Base-by-base conservation (phyloP, 1,140 invertebrate species). In the Pseudomyrmex sp. region DNA sequence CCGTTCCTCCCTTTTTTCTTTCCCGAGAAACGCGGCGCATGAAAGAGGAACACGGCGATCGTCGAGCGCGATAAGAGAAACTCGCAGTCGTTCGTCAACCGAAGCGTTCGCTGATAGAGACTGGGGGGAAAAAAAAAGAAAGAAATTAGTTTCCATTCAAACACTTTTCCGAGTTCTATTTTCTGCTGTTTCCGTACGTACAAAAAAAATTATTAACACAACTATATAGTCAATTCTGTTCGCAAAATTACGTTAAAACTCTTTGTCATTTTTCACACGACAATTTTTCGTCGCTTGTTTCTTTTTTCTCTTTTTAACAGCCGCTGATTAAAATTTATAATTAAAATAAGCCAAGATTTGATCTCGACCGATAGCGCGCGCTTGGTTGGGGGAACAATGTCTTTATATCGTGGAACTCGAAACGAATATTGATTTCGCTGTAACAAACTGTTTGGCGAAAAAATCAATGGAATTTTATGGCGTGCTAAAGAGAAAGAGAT, bases 391-490 rank as follows among this genome's bases (percentile, higher is more conserved):
- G 5, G 5, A 35, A 35, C 20, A 26, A 59, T 35, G n/a, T n/a
- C 12, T 79, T 69, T 79, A 35, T 35, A 35, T 35, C 5, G 0
- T 7, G 35, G 5, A 35, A 35, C 7, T 35, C 5, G 35, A 4
- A 35, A 35, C 7, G 35, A 35, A 26, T 68, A 77, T 79, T 79
- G 48, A 79, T 79, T 48, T 69, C 65, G 12, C 54, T 26, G 10
- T 69, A 68, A 77, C 52, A 79, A 79, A 35, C 35, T 7, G 35
- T 35, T 68, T 68, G 12, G 18, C 18, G 4, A 23, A 46, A 68
- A 69, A 79, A 77, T 77, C 50, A 18, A 79, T 69, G 69, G 9
- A 48, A 69, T 79, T 79, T 79, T 70, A 79, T 79, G 54, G 54
- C 54, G 20, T 70, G 76, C 54, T 69, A 70, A 70, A 35, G 54